Evolutionary conservation across 2,888 invertebrate species (phyloP), one percentile per base, ranked within the genome.

Genomic region (Chrysodeixis includens): DNA sequence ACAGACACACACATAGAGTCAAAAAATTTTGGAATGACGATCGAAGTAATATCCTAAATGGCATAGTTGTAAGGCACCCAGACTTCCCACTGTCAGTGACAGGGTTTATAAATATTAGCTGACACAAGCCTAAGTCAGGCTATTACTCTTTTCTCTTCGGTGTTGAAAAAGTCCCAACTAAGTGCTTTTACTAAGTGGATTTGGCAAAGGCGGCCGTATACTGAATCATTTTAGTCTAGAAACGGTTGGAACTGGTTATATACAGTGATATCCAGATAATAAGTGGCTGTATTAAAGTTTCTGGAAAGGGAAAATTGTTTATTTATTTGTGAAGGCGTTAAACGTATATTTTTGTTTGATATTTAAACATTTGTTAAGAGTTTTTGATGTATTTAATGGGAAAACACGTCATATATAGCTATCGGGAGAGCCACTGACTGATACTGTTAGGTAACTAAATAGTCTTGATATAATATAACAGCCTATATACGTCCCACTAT

Each of bases 121-220:
- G 46, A 49, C 46, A 20, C 18, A 8, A 14, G 14, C 49, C 10
- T 20, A 66, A 62, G 8, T 46, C 60, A 44, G n/a, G 26, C 49
- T 30, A 56, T 61, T 49, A 65, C n/a, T 73, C 58, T 46, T 51
- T 63, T 55, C 8, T 16, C 30, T 22, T 56, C 53, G 14, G n/a
- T 51, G 30, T 18, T 56, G 54, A 77, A 79, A 83, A 81, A 79
- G 76, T 71, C 60, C 62, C 72, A 69, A 69, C 77, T 82, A 81
- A 87, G 86, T 82, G 86, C 86, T 86, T 83, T 84, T 79, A 83
- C 74, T 86, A 87, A 90, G 86, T 88, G 87, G 88, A 89, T 90
- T 89, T 88, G 87, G 90, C 87, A 86, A 72, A 80, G 82, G 67
- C 71, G 69, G 66, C 73, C 68, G 59, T 56, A 66, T 60, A 79